Conservation (phyloP, 2,888 invertebrate species). For the Aleiodes testaceus region DNA sequence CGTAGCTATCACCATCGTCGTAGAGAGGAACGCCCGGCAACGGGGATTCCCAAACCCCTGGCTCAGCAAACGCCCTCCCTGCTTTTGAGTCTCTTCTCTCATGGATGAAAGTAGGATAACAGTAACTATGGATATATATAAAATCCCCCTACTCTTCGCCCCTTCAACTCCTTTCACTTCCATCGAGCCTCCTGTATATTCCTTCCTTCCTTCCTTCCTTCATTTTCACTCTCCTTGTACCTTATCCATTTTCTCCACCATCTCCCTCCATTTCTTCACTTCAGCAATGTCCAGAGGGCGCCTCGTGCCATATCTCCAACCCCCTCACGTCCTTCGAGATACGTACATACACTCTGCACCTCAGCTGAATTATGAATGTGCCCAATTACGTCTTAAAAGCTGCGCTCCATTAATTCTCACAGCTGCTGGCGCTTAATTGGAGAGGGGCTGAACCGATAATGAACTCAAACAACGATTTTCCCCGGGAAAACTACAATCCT, state of each 20-base stretch:
- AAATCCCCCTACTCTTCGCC: conserved; percentile 3
- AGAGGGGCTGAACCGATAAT: conserved; percentile 76
- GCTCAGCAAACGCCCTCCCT: conserved; percentile 20
- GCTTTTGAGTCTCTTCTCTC: conserved; percentile 5
- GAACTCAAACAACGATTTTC: conserved; percentile 64
- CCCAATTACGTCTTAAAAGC: conserved; percentile 80
- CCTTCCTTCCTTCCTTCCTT: conserved; percentile 53
- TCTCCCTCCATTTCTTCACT: conserved; percentile 36
- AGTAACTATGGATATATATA: conserved; percentile 27
- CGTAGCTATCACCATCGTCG: conserved; percentile 63
- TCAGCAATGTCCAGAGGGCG: conserved; percentile 40
- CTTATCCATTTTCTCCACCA: conserved; percentile 39
- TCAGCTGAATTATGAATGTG: conserved; percentile 77
- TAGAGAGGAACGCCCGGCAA: conserved; percentile 49
- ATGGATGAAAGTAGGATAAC: conserved; percentile 24
- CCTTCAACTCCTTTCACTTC: conserved; percentile 1
- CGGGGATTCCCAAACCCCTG: conserved; percentile 43
- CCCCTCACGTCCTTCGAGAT: conserved; percentile 19
- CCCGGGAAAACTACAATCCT: no score
- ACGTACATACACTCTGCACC: conserved; percentile 45
- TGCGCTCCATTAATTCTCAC: conserved; percentile 79
- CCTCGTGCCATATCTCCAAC: not conserved
- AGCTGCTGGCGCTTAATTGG: conserved; percentile 79
- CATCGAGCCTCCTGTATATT: conserved; percentile 14
- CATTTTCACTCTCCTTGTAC: conserved; percentile 39